Conservation (phyloP, 2,113 vertebrate species). For the Heterocephalus glaber region DNA sequence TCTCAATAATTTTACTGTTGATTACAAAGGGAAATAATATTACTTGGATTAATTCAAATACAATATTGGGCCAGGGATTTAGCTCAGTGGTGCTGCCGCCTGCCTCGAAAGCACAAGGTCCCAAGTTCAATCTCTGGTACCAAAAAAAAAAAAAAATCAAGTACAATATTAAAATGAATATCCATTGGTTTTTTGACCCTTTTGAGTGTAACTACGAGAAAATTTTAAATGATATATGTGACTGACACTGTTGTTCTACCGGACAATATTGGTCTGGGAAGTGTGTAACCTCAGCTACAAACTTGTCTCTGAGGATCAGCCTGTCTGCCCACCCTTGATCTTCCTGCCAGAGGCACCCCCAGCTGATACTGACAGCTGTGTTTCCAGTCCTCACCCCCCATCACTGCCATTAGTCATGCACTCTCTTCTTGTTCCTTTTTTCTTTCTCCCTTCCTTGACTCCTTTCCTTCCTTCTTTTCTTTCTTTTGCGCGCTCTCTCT, state of each 20-base stretch:
- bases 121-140: too few species aligned
- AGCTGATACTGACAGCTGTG: too few species aligned
- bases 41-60: conserved; percentile 25
- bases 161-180: conserved; percentile 9
- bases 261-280: neutral
- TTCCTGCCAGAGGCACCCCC: neutral
- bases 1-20: neutral
- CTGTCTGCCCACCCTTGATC: neutral
- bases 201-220: neutral
- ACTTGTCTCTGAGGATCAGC: neutral
- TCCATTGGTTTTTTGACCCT: neutral
- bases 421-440: neutral
- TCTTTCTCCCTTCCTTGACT: neutral
- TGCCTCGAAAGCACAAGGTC: too few species aligned
- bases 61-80: too few species aligned
- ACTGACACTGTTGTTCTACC: neutral
- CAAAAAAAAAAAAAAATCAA: too few species aligned
- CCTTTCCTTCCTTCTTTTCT: too few species aligned
- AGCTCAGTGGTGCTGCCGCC: too few species aligned
- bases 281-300: neutral
- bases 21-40: neutral
- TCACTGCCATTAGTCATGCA: neutral
- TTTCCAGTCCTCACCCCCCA: neutral
- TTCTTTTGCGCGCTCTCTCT: neutral
- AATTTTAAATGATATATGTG: neutral